These are phyloP conservation scores for Paramormyrops hopkinsi DNA, from an alignment of 2,797 vertebrate genomes.

Conservation along the genomic window DNA sequence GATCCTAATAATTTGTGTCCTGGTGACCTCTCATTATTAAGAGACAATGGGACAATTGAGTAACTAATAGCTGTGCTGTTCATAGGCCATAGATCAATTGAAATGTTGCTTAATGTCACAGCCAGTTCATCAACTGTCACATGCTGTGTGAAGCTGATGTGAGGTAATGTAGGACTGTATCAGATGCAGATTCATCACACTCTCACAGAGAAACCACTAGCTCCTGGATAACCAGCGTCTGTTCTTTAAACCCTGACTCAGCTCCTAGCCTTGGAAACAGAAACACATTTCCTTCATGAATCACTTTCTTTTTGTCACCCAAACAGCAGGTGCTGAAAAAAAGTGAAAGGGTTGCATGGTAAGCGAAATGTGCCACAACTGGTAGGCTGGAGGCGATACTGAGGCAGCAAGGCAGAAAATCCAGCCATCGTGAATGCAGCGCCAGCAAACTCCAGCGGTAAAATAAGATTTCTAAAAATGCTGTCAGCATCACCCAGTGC, in stretches of 20 bases:
- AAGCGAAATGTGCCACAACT: background rate
- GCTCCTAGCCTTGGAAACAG: background rate
- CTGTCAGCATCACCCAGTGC: background rate
- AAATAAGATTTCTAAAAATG: background rate
- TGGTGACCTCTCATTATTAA: background rate
- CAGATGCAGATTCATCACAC: background rate
- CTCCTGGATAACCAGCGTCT: background rate
- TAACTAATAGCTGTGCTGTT: background rate
- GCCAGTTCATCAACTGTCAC: background rate
- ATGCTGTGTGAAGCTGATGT: background rate
- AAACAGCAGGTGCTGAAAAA: background rate
- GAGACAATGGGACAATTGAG: background rate
- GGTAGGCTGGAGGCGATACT: background rate
- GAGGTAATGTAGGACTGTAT: background rate
- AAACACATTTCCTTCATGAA: background rate
- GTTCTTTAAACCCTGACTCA: background rate
- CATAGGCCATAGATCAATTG: background rate
- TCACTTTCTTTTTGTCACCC: background rate
- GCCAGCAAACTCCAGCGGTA: background rate
- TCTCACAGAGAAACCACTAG: background rate
- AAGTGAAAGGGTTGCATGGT: background rate
- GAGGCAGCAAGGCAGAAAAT: background rate
- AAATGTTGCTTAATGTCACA: background rate
- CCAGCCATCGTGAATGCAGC: background rate
- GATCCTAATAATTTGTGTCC: background rate